A percentile compares a stretch with the other conserved stretches of the same genome.
phyloP scores from a whole-genome alignment of 2,888 invertebrate genomes.

The Lingula anatina region DNA sequence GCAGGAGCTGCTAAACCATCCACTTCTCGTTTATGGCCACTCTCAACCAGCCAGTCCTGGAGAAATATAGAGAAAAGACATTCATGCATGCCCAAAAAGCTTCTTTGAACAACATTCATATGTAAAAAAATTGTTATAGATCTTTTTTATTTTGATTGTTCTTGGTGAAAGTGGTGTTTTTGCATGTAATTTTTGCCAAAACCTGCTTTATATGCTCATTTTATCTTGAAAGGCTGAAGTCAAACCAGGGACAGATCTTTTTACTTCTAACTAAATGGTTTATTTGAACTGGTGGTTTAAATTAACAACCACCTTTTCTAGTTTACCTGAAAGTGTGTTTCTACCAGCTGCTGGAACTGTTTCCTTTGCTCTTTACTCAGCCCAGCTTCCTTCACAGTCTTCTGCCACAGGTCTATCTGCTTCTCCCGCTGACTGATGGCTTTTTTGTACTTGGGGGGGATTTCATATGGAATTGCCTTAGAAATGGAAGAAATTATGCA shows the following conservation, averaged over 20 bases:
- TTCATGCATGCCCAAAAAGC: too few relatives aligned
- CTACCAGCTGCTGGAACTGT: conserved; percentile 46
- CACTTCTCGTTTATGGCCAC: conserved; percentile 43
- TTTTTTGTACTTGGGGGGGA: conserved; percentile 40
- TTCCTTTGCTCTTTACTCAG: conserved; percentile 39
- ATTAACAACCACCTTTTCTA: conserved; percentile 3
- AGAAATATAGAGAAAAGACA: conserved; percentile 6
- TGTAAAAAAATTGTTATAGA: too few relatives aligned
- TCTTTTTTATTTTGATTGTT: too few relatives aligned
- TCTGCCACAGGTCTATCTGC: conserved; percentile 47
- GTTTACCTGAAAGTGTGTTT: conserved; percentile 41
- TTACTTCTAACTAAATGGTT: too few relatives aligned
- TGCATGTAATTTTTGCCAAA: too few relatives aligned
- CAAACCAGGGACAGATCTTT: too few relatives aligned
- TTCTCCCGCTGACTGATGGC: conserved; percentile 34
- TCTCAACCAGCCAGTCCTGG: conserved; percentile 44
- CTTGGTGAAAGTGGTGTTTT: too few relatives aligned
- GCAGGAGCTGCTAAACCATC: conserved; percentile 32
- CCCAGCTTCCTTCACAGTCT: conserved; percentile 42
- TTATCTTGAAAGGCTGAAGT: too few relatives aligned
- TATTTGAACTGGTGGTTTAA: too few relatives aligned
- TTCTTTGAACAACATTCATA: too few relatives aligned
- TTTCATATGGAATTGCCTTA: conserved; percentile 37
- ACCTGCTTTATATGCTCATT: too few relatives aligned
- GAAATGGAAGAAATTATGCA: neutral